Conservation (phyloP, 2,797 vertebrate species). For the Gadopsis bispinosus region DNA sequence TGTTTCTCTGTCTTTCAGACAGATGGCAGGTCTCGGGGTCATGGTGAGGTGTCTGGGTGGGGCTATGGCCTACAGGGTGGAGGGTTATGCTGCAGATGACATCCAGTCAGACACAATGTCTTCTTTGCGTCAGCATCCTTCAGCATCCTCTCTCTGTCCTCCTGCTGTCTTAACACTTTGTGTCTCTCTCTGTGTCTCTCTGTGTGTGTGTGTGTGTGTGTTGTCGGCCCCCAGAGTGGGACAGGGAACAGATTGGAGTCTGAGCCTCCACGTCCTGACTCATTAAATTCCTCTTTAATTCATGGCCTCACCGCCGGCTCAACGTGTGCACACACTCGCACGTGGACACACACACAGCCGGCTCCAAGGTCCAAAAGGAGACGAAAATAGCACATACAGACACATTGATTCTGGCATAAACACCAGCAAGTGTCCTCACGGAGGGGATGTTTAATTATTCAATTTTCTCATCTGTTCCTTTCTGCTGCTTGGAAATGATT, state of each 20-base stretch:
- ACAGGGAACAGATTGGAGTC: constrained; percentile 83
- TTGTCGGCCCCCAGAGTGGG: constrained; percentile 70
- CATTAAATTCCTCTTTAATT: constrained; percentile 87
- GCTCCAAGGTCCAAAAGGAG: constrained; percentile 49
- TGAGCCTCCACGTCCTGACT: constrained; percentile 82
- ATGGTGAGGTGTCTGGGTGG: constrained; percentile 55
- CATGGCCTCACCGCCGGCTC: constrained; percentile 72
- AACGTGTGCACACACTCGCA: constrained; percentile 42
- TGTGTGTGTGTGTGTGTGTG: constrained; percentile 38
- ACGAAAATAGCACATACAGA: constrained; percentile 15
- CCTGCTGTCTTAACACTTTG: constrained; percentile 24
- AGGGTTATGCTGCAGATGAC: constrained; percentile 28
- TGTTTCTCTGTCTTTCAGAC: constrained; percentile 42
- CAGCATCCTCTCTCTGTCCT: not conserved
- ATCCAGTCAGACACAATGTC: constrained; percentile 9
- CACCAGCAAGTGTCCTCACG: constrained; percentile 28
- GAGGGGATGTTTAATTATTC: constrained; percentile 59
- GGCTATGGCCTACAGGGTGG: constrained; percentile 56
- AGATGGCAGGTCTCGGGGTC: constrained; percentile 70
- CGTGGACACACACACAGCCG: constrained; percentile 12
- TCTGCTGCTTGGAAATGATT: constrained; percentile 44
- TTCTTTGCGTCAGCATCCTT: not conserved
- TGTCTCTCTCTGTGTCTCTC: constrained; percentile 41
- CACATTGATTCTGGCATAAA: constrained; percentile 40
- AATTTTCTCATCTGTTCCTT: constrained; percentile 40